Evolutionary conservation across 2,113 vertebrate species (phyloP).

Genomic region (Perca flavescens): DNA sequence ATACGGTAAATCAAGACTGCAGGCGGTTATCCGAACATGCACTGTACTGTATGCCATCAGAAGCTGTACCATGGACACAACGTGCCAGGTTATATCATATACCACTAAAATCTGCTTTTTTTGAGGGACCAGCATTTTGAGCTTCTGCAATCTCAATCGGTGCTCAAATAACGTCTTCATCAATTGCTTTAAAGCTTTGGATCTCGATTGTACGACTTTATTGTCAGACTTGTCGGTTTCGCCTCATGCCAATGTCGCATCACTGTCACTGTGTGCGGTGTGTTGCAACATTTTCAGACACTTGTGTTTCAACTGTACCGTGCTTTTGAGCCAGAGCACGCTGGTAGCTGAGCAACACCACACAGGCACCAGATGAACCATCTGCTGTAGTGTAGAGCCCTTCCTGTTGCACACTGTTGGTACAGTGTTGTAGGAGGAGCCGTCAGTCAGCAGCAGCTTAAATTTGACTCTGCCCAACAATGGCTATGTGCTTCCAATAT

Average conservation of each 20-base stretch:
- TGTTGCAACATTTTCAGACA: constrained; percentile 9
- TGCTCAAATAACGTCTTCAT: constrained; percentile 20
- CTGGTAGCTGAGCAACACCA: constrained; percentile 36
- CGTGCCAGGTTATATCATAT: background rate
- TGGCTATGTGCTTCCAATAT: constrained; percentile 50
- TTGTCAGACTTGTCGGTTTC: background rate
- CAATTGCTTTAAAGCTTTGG: background rate
- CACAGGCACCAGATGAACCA: constrained; percentile 41
- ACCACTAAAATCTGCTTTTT: constrained; percentile 9
- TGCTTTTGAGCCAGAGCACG: constrained; percentile 18
- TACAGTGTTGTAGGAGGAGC: constrained; percentile 43
- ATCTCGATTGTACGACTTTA: background rate
- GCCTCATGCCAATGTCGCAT: background rate
- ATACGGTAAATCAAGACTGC: background rate
- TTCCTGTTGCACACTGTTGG: constrained; percentile 48
- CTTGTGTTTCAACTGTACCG: constrained; percentile 5
- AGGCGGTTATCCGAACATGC: background rate
- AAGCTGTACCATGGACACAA: constrained; percentile 4
- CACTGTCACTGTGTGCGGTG: background rate
- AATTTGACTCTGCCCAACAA: constrained; percentile 57
- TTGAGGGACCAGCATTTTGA: background rate
- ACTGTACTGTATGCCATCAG: background rate
- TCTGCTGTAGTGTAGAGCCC: constrained; percentile 41
- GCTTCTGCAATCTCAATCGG: background rate
- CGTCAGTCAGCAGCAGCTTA: constrained; percentile 65